phyloP scores from a whole-genome alignment of 2,888 invertebrate genomes.

The Orthosia gracilis region DNA sequence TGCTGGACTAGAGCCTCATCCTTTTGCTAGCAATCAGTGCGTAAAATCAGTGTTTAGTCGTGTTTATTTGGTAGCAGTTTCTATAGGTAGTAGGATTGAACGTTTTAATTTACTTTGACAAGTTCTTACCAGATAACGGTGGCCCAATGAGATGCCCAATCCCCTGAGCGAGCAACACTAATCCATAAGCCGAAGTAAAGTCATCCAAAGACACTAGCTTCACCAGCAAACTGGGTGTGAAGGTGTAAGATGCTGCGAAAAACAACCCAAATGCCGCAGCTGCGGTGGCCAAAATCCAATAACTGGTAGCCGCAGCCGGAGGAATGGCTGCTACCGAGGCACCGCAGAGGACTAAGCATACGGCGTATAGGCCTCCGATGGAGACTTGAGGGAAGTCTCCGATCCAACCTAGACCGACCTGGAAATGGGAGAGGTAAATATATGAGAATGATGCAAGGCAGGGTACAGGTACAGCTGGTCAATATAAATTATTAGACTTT shows the following conservation, averaged over 20 bases:
- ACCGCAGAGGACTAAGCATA: constrained; percentile 94
- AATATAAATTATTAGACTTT: too few species aligned
- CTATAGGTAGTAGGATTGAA: neutral
- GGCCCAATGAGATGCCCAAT: constrained; percentile 98
- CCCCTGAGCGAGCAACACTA: constrained; percentile 97
- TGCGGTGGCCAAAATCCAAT: constrained; percentile 86
- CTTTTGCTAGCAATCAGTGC: neutral
- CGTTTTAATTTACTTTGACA: neutral
- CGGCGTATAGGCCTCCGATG: constrained; percentile 95
- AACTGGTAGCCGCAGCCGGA: constrained; percentile 84
- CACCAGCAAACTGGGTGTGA: constrained; percentile 97
- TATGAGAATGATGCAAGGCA: neutral
- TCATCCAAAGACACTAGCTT: constrained; percentile 97
- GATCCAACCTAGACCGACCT: constrained; percentile 96
- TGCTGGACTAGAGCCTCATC: neutral
- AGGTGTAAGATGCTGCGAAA: constrained; percentile 97
- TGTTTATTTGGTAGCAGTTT: neutral
- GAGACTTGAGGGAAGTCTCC: constrained; percentile 97
- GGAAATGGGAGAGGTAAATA: constrained; percentile 58
- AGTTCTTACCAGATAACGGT: constrained; percentile 94
- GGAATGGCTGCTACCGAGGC: constrained; percentile 92
- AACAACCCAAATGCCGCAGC: constrained; percentile 96
- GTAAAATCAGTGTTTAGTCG: neutral
- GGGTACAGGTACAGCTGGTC: too few species aligned
- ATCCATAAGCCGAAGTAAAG: constrained; percentile 98